Base-by-base conservation (phyloP, 1,140 invertebrate species). In the Tenebrio molitor region DNA sequence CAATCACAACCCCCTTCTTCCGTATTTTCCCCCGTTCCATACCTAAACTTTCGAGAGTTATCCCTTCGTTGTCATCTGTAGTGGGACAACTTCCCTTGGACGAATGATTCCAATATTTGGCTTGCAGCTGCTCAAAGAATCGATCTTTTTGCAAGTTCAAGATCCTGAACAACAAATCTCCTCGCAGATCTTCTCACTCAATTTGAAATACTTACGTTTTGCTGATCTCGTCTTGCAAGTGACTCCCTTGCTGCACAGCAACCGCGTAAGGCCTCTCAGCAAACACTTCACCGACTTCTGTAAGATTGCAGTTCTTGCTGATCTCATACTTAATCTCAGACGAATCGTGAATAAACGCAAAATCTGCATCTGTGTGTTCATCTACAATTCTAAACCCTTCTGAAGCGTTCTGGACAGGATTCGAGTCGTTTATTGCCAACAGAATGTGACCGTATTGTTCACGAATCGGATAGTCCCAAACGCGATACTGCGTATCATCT, bases 391-490 rank as follows among this genome's bases (percentile, higher is more conserved):
- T 81, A 77, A 95, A 94, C 0, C 94, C 95, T 72, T 91, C 90
- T n/a, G 85, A 79, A 0, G 89, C 88, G 65, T 86, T 87, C 1
- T 81, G 79, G 0, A 95, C 90, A 0, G 92, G 90, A 76, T 89
- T 89, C 0, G 92, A 92, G 72, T 91, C 89, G 62, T 93, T 90
- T 42, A 97, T 95, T 15, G 94, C 92, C 33, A 93, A 83, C 23
- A 96, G 83, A 73, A 97, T 96, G 74, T 95, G 93, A 1, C 92
- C 93, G 77, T 95, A 97, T 82, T 95, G 93, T 82, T 96, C 94
- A 75, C 93, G 91, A 42, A 97, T 93, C 0, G 95, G 95, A 83
- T 97, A 97, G 79, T 97, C 95, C 95, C 95, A 97, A 0, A 97
- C 95, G 25, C 94, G 85, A 76, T 92, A 95, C 76, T 92, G 88